Evolutionary conservation across 2,113 vertebrate species (phyloP), one percentile per base, ranked within the genome.

Genomic region (Poecile atricapillus): DNA sequence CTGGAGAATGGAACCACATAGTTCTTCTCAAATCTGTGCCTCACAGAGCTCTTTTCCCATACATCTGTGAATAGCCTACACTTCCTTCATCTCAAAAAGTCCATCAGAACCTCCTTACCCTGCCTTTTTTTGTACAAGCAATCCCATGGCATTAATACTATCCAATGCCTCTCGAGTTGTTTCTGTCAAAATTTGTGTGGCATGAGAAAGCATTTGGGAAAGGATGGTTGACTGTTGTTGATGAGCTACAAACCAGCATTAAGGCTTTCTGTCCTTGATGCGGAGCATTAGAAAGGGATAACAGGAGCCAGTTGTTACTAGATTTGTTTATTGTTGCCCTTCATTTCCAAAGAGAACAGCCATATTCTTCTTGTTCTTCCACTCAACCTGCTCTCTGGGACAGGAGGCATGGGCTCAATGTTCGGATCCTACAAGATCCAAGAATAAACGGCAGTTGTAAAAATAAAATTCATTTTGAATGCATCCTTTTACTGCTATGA

Each of bases 1-100:
- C 1, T 21, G 37, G 47, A 67, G 10, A 50, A 62, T 0, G 1
- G 21, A 85, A 53, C 2, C 1, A 20, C 2, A 11, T 28, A 44
- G 13, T 18, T 11, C 19, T 8, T 74, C 43, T 80, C 21, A 35
- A 55, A 21, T 5, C 28, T 71, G 11, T 41, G 33, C 24, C 11
- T 4, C 13, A 52, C 17, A 28, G 13, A 44, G 6, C 6, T 67
- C 8, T 47, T 88, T 65, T 30, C 24, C 30, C 13, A 37, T 7
- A 15, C 5, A 7, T 13, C 12, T 77, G 13, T 53, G 53, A 41
- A 27, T 50, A 89, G 7, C 4, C 8, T 65, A 16, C 5, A 10
- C 6, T 46, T 10, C 3, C 7, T 75, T 68, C 53, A n/a, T 23
- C 28, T 77, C 27, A 73, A 60, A 46, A 88, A 44, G 9, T 60